Evolutionary conservation across 35 echinoderm and acorn worm species (phyloP).

Genomic region (Stichopus chloronotus): DNA sequence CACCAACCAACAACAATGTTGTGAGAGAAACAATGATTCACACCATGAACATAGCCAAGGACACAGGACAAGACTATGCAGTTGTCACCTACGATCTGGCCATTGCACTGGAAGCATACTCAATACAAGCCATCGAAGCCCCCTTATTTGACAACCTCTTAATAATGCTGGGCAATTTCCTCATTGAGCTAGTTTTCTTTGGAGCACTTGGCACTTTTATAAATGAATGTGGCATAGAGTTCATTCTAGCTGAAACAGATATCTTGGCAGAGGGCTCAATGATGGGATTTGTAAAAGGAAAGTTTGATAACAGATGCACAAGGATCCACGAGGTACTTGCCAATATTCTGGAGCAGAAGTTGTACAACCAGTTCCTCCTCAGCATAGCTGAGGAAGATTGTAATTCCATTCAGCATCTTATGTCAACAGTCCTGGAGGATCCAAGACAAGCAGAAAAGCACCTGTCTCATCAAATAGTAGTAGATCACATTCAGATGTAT

Average conservation of each 20-base stretch:
- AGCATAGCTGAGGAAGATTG: constrained; percentile 43
- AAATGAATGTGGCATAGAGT: constrained; percentile 73
- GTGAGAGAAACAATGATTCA: constrained; percentile 76
- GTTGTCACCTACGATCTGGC: constrained; percentile 87
- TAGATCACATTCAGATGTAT: neutral
- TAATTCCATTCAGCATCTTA: constrained; percentile 53
- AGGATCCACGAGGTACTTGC: constrained; percentile 72
- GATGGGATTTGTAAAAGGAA: constrained; percentile 75
- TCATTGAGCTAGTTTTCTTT: constrained; percentile 74
- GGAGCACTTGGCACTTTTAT: constrained; percentile 74
- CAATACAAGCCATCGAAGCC: constrained; percentile 66
- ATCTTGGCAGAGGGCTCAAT: constrained; percentile 81
- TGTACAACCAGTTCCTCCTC: constrained; percentile 42
- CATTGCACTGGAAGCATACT: constrained; percentile 54
- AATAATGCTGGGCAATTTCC: constrained; percentile 87
- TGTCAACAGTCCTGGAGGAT: constrained; percentile 41
- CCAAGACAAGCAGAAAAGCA: neutral
- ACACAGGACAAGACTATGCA: constrained; percentile 75
- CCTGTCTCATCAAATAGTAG: constrained; percentile 1
- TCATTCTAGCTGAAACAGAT: constrained; percentile 69
- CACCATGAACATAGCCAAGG: constrained; percentile 64
- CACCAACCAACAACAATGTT: constrained; percentile 91
- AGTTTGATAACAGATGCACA: constrained; percentile 89
- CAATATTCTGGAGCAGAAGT: constrained; percentile 70
- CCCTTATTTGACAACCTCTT: constrained; percentile 79